Conservation (phyloP, 2,888 invertebrate species). For the Sthenelais limicola region DNA sequence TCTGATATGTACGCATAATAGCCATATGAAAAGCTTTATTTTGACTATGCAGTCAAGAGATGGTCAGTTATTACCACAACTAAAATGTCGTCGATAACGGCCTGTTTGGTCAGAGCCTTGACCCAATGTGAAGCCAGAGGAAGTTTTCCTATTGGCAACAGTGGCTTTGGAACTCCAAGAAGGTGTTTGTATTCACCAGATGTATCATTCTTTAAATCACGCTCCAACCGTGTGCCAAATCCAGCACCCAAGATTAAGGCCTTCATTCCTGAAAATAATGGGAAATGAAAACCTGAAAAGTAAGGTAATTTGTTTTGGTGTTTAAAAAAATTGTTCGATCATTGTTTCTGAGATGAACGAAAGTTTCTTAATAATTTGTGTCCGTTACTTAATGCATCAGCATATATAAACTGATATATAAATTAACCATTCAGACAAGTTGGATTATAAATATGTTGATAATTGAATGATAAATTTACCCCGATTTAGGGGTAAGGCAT, state of each 20-base stretch:
- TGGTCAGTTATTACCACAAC: slow-evolving; percentile 50
- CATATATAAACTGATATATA: too few relatives aligned
- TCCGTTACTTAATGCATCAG: too few relatives aligned
- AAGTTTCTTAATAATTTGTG: too few relatives aligned
- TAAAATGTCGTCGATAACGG: slow-evolving; percentile 39
- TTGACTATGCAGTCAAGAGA: background rate
- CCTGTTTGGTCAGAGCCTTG: slow-evolving; percentile 9
- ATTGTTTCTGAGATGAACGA: too few relatives aligned
- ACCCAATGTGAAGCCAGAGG: slow-evolving; percentile 49
- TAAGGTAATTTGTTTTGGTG: too few relatives aligned
- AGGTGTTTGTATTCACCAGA: slow-evolving; percentile 44
- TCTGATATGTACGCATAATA: too few relatives aligned
- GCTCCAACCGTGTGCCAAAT: slow-evolving; percentile 51
- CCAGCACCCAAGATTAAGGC: slow-evolving; percentile 50
- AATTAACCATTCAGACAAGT: too few relatives aligned
- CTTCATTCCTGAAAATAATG: slow-evolving; percentile 43
- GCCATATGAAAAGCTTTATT: background rate
- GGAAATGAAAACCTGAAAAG: too few relatives aligned
- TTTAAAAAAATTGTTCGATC: too few relatives aligned
- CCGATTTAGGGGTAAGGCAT: too few relatives aligned
- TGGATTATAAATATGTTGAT: too few relatives aligned
- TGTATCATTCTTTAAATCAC: slow-evolving; percentile 45
- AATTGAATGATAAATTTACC: too few relatives aligned
- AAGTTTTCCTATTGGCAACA: slow-evolving; percentile 47
- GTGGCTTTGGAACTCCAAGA: slow-evolving; percentile 50